A percentile compares a stretch with the other conserved stretches of the same genome.
Conservation (phyloP, 2,797 vertebrate species). For the Furcifer pardalis region DNA sequence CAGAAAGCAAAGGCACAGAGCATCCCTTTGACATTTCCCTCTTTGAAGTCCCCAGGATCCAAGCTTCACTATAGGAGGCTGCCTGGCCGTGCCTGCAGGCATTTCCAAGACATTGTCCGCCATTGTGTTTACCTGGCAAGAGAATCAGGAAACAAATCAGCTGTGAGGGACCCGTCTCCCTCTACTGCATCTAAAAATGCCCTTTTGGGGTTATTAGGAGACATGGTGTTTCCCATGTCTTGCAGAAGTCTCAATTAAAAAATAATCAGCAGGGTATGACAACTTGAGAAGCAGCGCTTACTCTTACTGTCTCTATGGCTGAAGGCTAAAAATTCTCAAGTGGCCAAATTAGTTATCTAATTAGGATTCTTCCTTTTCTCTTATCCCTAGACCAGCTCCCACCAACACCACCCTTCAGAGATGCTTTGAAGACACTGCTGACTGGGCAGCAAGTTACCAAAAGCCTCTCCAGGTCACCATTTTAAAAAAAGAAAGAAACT, state of each 20-base stretch:
- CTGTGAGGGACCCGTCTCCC: constrained; percentile 43
- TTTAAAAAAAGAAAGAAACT: too few species aligned
- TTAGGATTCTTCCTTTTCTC: constrained; percentile 69
- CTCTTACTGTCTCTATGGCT: constrained; percentile 70
- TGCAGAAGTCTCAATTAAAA: constrained; percentile 79
- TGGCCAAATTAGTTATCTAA: constrained; percentile 74
- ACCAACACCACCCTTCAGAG: constrained; percentile 1
- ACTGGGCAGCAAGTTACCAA: constrained; percentile 49
- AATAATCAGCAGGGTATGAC: constrained; percentile 72
- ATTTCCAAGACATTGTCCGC: constrained; percentile 32
- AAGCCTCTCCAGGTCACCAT: neutral
- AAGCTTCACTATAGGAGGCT: constrained; percentile 28
- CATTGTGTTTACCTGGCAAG: constrained; percentile 43
- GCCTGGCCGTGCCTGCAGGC: constrained; percentile 41
- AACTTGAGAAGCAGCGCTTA: constrained; percentile 65
- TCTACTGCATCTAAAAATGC: constrained; percentile 41
- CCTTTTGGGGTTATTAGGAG: constrained; percentile 70
- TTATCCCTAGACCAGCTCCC: constrained; percentile 40
- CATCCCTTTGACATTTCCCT: constrained; percentile 45
- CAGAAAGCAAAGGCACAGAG: neutral
- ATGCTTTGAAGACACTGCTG: constrained; percentile 40
- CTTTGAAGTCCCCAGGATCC: constrained; percentile 63
- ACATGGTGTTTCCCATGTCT: constrained; percentile 73
- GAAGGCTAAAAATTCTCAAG: constrained; percentile 72
- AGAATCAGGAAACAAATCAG: constrained; percentile 50